Base-by-base conservation (phyloP, 2,888 invertebrate genomes). In the Apodemia mormo region DNA sequence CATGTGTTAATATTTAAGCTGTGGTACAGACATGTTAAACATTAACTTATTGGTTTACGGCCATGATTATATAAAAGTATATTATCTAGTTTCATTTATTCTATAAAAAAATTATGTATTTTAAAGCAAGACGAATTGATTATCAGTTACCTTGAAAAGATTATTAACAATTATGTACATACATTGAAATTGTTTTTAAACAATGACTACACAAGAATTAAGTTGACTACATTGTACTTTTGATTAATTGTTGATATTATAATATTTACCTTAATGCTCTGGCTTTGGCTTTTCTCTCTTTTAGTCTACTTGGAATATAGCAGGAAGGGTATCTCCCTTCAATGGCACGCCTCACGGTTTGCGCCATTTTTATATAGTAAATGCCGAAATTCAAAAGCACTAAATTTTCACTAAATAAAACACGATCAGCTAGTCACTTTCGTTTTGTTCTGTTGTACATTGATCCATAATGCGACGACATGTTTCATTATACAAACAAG, bases 291-390 rank as follows among this genome's bases (percentile, higher is more conserved):
- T 94, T 93, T 72, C 97, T 94, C 78, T 97, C 97, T 78, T 97
- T 96, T 68, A 97, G 89, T 75, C 97, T 95, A 73, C 94, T 94
- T 65, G 92, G 93, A 78, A 95, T 94, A 73, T 97, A 96, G 84
- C 97, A 97, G n/a, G 97, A 95, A 68, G 97, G 97, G 82, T 95
- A 95, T 77, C 94, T 94, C 71, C 97, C 97, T 81, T 96, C 96
- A 72, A 96, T 93, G 68, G 96, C 94, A 78, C 94, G 94, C 84
- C 96, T 94, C 74, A 95, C 94, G 43, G 96, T 96, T 87, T 96
- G 96, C 79, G 96, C 96, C 96, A 96, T 96, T 86, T 85, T 91
- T 78, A 74, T 77, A 76, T 72, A 73, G 78, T 76, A 81, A 76
- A 80, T 79, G 82, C 78, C 77, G 73, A 82, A 81, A 80, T 74